These are phyloP conservation scores for Entomobrya proxima DNA, from an alignment of 2,888 invertebrate species.

Conservation along the genomic window DNA sequence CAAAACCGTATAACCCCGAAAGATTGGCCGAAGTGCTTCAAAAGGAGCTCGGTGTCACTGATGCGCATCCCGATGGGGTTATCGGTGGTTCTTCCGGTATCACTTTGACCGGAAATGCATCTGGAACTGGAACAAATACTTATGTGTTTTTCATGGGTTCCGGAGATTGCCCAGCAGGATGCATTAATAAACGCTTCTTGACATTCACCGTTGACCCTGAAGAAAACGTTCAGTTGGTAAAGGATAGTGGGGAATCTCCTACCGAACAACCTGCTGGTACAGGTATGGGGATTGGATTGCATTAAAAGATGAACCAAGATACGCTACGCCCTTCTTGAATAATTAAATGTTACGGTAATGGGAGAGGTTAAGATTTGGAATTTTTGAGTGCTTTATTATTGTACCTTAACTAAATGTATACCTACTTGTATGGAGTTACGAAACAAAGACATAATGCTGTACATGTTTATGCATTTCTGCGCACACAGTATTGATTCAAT, in stretches of 20 bases:
- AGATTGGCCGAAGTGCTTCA: slow-evolving; percentile 4
- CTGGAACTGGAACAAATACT: slow-evolving; percentile 21
- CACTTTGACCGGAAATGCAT: slow-evolving; percentile 7
- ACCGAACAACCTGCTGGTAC: neutral
- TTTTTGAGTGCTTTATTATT: too few species aligned
- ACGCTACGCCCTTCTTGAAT: too few species aligned
- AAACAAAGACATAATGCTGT: too few species aligned
- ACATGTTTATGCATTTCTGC: too few species aligned
- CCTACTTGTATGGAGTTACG: too few species aligned
- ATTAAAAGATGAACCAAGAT: neutral
- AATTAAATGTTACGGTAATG: too few species aligned
- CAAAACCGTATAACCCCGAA: slow-evolving; percentile 61
- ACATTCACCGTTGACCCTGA: slow-evolving; percentile 41
- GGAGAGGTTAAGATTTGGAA: too few species aligned
- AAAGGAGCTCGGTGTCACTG: slow-evolving; percentile 23
- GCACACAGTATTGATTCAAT: too few species aligned
- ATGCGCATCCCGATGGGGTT: slow-evolving; percentile 42
- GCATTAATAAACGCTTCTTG: slow-evolving; percentile 63
- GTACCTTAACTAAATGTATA: too few species aligned
- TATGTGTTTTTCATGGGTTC: slow-evolving; percentile 57
- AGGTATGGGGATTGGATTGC: neutral
- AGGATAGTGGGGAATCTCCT: slow-evolving; percentile 6
- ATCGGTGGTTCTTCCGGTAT: slow-evolving; percentile 52
- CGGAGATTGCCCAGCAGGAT: slow-evolving; percentile 63
- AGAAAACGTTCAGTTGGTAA: slow-evolving; percentile 11